Base-by-base conservation (phyloP, 2,797 vertebrate genomes). In the Avahi laniger region DNA sequence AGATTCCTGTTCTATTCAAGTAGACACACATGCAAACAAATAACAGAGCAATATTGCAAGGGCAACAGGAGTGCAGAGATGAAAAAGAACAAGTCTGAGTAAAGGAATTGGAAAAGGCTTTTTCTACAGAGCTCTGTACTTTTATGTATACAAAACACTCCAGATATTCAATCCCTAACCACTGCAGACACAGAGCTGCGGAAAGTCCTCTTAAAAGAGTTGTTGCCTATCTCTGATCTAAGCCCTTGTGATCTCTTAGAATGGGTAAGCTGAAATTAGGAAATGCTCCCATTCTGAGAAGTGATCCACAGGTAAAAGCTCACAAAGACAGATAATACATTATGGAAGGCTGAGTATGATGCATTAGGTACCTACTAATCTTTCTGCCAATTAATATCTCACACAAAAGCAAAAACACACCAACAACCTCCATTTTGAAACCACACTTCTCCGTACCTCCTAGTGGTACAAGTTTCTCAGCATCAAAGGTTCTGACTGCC, bases 401-500 rank as follows among this genome's bases (percentile, higher is more conserved):
- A 52, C 87, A 89, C n/a, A 46, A 93, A 83, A 78, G 70, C 43
- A 76, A 72, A 50, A 96, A 72, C 22, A 73, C 35, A 87, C 46
- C 33, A 63, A 87, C 70, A 87, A 76, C 48, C 41, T 63, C 43
- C 35, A 93, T 94, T 98, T 96, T 96, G 89, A 90, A 97, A n/a
- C 8, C 61, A 57, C 76, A 65, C 95, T 96, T 95, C 96, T 97
- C 65, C 30, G 4, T 87, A 95, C 84, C 91, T 94, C 95, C 69
- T 79, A 76, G 82, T 73, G 14, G 84, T 95, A 94, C 91, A 48
- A 95, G 92, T 92, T 98, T 57, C 88, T 80, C 41, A 95, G 86
- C 95, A 97, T 95, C 97, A 97, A 98, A 97, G 86, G 89, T 87
- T 96, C 95, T 94, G 92, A 93, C 95, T 95, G 84, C 89, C 94